These are phyloP conservation scores for Anastrepha ludens DNA, from an alignment of 1,140 invertebrate species.

Conservation along the genomic window DNA sequence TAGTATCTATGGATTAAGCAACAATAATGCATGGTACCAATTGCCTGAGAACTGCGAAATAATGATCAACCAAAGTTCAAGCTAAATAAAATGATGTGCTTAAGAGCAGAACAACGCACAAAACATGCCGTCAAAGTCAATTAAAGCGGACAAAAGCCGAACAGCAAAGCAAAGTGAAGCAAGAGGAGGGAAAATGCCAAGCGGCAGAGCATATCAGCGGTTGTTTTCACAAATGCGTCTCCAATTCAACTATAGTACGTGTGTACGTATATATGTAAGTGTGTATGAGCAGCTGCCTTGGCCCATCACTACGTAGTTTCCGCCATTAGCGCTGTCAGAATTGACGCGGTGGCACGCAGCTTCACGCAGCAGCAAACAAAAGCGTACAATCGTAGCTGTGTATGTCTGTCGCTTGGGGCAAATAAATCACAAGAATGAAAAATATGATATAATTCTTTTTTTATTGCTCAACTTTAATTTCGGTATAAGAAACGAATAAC, in stretches of 20 bases:
- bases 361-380: neutral
- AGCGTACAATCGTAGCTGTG: neutral
- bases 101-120: no score
- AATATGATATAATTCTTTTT: neutral
- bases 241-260: no score
- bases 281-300: no score
- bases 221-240: no score
- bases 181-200: no score
- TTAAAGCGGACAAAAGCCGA: no score
- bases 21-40: neutral
- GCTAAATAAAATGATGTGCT: neutral
- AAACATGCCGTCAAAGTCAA: no score
- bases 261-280: no score
- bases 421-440: constrained; percentile 22
- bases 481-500: neutral
- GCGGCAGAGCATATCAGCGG: no score
- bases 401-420: neutral
- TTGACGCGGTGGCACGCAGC: constrained; percentile 12
- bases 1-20: neutral
- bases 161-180: no score
- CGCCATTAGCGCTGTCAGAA: neutral
- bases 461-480: neutral
- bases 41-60: constrained; percentile 6
- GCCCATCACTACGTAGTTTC: neutral
- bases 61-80: neutral